Conservation (phyloP, 2,888 invertebrate species). For the Panzeria rudis region DNA sequence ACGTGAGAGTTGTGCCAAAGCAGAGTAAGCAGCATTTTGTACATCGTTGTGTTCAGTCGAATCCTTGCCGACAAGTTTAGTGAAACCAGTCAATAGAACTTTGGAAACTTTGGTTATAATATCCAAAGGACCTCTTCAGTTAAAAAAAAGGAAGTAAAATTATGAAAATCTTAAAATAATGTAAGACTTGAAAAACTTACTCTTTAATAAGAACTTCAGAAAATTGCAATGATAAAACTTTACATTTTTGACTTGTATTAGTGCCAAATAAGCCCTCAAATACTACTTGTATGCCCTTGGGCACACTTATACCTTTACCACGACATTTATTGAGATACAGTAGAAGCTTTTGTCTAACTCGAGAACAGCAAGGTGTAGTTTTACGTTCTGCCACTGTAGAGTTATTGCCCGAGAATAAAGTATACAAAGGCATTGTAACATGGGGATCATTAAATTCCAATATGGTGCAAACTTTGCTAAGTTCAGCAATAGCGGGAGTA, state of each 20-base stretch:
- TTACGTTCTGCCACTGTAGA: constrained; percentile 87
- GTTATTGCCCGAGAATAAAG: constrained; percentile 86
- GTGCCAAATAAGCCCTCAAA: constrained; percentile 94
- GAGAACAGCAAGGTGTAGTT: constrained; percentile 91
- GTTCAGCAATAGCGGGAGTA: constrained; percentile 92
- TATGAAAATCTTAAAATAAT: not conserved
- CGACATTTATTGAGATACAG: constrained; percentile 91
- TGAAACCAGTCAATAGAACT: constrained; percentile 82
- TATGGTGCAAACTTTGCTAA: constrained; percentile 89
- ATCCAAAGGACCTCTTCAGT: constrained; percentile 79
- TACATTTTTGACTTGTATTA: constrained; percentile 92
- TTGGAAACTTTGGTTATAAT: constrained; percentile 82
- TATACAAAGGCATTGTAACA: constrained; percentile 90
- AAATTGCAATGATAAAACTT: constrained; percentile 92
- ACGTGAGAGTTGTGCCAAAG: constrained; percentile 84
- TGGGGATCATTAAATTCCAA: constrained; percentile 91
- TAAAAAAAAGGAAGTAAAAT: constrained; percentile 14
- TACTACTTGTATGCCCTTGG: constrained; percentile 93
- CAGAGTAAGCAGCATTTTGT: constrained; percentile 84
- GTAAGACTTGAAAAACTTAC: constrained; percentile 85
- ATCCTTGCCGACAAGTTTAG: constrained; percentile 82
- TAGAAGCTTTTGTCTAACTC: constrained; percentile 93
- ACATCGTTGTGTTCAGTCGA: constrained; percentile 82
- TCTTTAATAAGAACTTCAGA: constrained; percentile 91
- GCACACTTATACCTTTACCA: constrained; percentile 89